Conservation (phyloP, 1,140 invertebrate species). For the Megathymus violae region DNA sequence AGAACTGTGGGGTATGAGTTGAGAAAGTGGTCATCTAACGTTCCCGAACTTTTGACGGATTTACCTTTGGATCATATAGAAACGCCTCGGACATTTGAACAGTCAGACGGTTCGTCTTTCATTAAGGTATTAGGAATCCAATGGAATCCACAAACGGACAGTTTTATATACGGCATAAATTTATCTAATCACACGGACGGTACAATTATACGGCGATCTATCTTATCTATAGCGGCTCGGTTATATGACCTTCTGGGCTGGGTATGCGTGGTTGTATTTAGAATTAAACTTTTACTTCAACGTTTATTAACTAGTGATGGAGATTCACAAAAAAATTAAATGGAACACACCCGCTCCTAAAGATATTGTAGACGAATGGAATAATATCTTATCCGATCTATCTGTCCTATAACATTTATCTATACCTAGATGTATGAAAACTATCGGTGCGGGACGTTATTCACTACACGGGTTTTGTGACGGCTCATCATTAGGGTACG, state of each 20-base stretch:
- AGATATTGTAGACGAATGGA: slow-evolving; percentile 4
- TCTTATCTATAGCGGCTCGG: slow-evolving; percentile 12
- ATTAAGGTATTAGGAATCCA: slow-evolving; percentile 5
- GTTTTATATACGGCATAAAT: slow-evolving; percentile 3
- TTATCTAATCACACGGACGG: neutral
- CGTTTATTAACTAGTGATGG: neutral
- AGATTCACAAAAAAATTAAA: neutral
- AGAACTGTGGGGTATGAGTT: slow-evolving; percentile 19
- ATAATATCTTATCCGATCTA: slow-evolving; percentile 16
- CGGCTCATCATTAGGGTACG: slow-evolving; percentile 25
- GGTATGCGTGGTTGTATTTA: slow-evolving; percentile 6
- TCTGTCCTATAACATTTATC: slow-evolving; percentile 1
- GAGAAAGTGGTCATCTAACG: slow-evolving; percentile 34
- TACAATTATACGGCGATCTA: slow-evolving; percentile 1
- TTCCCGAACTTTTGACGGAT: slow-evolving; percentile 1
- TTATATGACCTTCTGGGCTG: slow-evolving; percentile 14
- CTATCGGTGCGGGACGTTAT: slow-evolving; percentile 3
- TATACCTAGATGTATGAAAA: slow-evolving; percentile 9
- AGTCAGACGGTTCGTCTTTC: neutral
- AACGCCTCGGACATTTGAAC: neutral
- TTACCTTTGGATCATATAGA: neutral
- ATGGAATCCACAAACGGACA: slow-evolving; percentile 2
- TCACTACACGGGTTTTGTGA: slow-evolving; percentile 36
- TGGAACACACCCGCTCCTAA: slow-evolving; percentile 11
- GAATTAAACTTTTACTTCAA: slow-evolving; percentile 15